Conservation (phyloP, 2,113 vertebrate species). For the Phalacrocorax brasilianus region DNA sequence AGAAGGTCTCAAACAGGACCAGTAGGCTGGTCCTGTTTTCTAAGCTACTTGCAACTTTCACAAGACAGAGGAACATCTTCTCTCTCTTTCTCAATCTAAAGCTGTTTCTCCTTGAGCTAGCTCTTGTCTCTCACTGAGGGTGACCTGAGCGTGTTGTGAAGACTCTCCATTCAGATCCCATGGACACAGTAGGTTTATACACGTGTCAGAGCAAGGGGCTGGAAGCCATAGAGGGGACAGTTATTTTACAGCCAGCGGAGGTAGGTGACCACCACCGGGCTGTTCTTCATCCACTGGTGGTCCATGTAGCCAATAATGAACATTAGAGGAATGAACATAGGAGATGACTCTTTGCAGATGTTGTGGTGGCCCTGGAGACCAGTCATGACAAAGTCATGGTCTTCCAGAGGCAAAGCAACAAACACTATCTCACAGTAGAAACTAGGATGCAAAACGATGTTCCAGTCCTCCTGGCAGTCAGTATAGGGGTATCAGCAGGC, state of each 20-base stretch:
- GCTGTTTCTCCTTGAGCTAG: background rate
- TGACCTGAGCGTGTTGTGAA: background rate
- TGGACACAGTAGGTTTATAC: background rate
- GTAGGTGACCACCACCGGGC: background rate
- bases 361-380: background rate
- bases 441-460: background rate
- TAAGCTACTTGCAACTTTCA: background rate
- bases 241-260: background rate
- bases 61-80: background rate
- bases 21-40: background rate
- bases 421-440: accelerated
- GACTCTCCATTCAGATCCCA: background rate
- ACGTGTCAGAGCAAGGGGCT: background rate
- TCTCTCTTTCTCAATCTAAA: background rate
- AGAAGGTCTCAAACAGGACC: background rate
- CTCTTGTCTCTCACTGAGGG: background rate
- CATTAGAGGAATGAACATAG: background rate
- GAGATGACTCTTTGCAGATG: background rate
- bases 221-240: background rate
- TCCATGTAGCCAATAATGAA: background rate
- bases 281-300: background rate
- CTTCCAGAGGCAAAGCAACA: background rate
- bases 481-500: background rate
- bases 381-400: background rate
- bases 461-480: background rate